phyloP scores from a whole-genome alignment of 2,888 invertebrate species.

The Polydrusus pterygomalis region DNA sequence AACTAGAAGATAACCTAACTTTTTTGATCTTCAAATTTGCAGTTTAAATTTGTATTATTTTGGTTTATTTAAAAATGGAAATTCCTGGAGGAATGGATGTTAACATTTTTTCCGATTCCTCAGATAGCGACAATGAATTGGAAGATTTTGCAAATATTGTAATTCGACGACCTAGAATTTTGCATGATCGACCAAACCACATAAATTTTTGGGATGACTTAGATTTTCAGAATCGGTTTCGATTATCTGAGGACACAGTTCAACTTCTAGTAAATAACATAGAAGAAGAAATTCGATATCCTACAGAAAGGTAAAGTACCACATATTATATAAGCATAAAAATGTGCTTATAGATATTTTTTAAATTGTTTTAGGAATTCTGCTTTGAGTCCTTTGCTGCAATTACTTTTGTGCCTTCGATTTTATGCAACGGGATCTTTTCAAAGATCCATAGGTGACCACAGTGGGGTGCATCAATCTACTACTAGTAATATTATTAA shows the following conservation, averaged over 20 bases:
- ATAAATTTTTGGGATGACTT: slow-evolving; percentile 26
- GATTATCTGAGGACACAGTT: slow-evolving; percentile 13
- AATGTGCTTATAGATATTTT: neutral
- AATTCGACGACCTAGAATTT: too few relatives aligned
- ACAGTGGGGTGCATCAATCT: neutral
- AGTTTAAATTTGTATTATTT: too few relatives aligned
- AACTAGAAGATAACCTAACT: too few relatives aligned
- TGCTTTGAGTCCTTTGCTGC: neutral
- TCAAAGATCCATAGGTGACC: neutral
- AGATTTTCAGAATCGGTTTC: slow-evolving; percentile 16
- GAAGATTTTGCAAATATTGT: too few relatives aligned
- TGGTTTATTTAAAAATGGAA: too few relatives aligned
- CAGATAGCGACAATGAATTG: too few relatives aligned
- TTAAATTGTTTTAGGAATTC: slow-evolving; percentile 5
- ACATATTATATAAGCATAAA: neutral
- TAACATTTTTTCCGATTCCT: too few relatives aligned
- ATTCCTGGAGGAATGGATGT: too few relatives aligned
- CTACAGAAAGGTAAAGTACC: slow-evolving; percentile 20
- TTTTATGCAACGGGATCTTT: slow-evolving; percentile 20
- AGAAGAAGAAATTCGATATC: slow-evolving; percentile 10
- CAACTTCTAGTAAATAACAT: slow-evolving; percentile 18
- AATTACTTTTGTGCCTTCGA: slow-evolving; percentile 4
- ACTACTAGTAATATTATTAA: slow-evolving; percentile 15
- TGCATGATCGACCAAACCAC: neutral
- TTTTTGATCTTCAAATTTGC: too few relatives aligned